Evolutionary conservation across 2,888 invertebrate species (phyloP).

Genomic region (Nephrotoma guestfalica): DNA sequence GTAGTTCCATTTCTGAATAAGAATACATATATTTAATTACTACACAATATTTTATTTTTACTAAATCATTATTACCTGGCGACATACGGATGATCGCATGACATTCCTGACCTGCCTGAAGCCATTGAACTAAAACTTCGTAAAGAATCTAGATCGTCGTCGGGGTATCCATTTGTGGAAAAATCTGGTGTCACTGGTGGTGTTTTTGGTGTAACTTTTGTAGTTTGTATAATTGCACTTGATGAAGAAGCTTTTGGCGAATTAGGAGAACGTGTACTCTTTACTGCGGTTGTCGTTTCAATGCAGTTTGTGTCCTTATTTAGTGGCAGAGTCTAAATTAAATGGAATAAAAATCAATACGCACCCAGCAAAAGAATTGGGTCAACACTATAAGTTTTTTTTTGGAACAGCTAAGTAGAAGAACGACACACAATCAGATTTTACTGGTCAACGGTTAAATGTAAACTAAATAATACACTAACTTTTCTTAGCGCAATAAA

Average conservation of each 20-base stretch:
- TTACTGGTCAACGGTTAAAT: background rate
- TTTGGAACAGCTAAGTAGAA: background rate
- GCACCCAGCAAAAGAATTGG: background rate
- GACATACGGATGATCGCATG: conserved; percentile 67
- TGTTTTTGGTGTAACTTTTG: conserved; percentile 33
- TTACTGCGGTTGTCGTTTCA: background rate
- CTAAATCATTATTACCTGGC: conserved; percentile 35
- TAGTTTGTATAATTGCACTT: background rate
- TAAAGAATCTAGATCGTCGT: conserved; percentile 61
- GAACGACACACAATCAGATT: background rate
- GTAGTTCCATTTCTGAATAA: conserved; percentile 46
- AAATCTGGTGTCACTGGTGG: conserved; percentile 45
- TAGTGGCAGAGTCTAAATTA: background rate
- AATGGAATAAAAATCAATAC: background rate
- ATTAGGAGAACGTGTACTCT: background rate
- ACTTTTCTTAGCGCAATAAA: background rate
- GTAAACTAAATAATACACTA: background rate
- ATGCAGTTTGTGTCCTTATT: background rate
- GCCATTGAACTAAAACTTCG: conserved; percentile 67
- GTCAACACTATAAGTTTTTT: background rate
- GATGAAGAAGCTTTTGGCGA: background rate
- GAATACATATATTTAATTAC: background rate
- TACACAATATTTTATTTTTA: background rate
- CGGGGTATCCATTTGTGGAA: conserved; percentile 37
- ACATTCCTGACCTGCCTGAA: conserved; percentile 51